Conservation (phyloP, 2,888 invertebrate species). For the Dorcus hopei region DNA sequence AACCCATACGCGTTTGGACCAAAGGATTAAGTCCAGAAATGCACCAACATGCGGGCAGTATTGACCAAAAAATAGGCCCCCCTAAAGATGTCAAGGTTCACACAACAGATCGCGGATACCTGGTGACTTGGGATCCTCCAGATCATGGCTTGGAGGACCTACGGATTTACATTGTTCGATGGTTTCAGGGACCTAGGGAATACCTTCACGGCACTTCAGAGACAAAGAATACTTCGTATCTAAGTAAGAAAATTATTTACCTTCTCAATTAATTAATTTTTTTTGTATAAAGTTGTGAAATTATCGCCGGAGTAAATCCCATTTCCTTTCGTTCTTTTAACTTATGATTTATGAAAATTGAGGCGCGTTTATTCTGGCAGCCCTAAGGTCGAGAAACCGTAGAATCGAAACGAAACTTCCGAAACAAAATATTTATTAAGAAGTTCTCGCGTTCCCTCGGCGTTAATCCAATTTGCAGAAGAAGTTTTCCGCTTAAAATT, state of each 20-base stretch:
- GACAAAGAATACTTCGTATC: slow-evolving; percentile 62
- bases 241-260: slow-evolving; percentile 31
- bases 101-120: slow-evolving; percentile 69
- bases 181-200: slow-evolving; percentile 61
- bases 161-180: slow-evolving; percentile 64
- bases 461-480: no score
- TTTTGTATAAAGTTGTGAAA: not conserved
- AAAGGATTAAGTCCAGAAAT: slow-evolving; percentile 46
- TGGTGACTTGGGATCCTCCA: slow-evolving; percentile 73
- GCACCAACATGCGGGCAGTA: slow-evolving; percentile 10
- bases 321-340: no score
- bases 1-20: slow-evolving; percentile 72
- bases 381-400: no score
- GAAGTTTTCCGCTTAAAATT: no score
- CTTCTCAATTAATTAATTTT: not conserved
- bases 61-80: slow-evolving; percentile 51
- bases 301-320: no score
- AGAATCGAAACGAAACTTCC: no score
- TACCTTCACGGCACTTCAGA: slow-evolving; percentile 64
- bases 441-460: no score
- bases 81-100: slow-evolving; percentile 69
- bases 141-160: slow-evolving; percentile 56
- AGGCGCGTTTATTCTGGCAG: no score
- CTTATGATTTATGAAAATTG: no score
- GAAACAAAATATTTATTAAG: no score